Percentiles rank a stretch among this genome's conserved stretches.
These are phyloP conservation scores for Yponomeuta malinellus DNA, from an alignment of 2,888 invertebrate genomes.

Conservation along the genomic window DNA sequence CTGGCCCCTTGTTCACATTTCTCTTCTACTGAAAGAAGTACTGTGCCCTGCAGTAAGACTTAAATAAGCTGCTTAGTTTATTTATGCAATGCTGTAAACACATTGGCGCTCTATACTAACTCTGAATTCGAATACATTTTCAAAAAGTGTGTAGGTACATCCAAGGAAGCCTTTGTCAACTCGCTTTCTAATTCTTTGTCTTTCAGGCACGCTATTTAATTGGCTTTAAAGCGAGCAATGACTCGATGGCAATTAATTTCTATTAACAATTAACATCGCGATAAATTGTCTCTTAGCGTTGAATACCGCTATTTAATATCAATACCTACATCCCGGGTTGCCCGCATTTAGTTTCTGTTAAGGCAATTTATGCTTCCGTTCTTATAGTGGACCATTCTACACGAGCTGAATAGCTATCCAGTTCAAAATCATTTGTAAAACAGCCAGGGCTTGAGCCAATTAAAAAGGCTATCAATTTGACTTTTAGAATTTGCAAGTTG, in stretches of 20 bases:
- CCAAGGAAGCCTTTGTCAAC: neutral
- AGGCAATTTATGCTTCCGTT: constrained; percentile 57
- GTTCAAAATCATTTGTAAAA: no score
- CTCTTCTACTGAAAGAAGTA: no score
- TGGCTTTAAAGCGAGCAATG: neutral
- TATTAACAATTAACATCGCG: constrained; percentile 5
- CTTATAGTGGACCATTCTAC: constrained; percentile 33
- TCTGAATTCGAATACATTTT: neutral
- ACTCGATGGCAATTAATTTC: neutral
- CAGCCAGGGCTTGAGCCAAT: no score
- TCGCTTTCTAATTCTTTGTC: neutral
- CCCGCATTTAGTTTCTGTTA: constrained; percentile 72
- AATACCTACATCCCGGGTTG: constrained; percentile 15
- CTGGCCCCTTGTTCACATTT: no score
- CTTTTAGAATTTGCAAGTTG: no score
- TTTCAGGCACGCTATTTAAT: neutral
- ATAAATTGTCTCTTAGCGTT: constrained; percentile 6
- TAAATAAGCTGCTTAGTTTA: neutral
- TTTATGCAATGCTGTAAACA: no score
- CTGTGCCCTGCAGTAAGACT: no score
- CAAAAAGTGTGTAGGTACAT: neutral
- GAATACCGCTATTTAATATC: constrained; percentile 13
- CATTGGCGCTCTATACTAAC: neutral
- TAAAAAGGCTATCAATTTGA: no score
- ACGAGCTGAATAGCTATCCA: neutral